A percentile compares a stretch with the other conserved stretches of the same genome.
These are phyloP conservation scores for Lampris megalopsis DNA, from an alignment of 2,113 vertebrate genomes.

Conservation along the genomic window DNA sequence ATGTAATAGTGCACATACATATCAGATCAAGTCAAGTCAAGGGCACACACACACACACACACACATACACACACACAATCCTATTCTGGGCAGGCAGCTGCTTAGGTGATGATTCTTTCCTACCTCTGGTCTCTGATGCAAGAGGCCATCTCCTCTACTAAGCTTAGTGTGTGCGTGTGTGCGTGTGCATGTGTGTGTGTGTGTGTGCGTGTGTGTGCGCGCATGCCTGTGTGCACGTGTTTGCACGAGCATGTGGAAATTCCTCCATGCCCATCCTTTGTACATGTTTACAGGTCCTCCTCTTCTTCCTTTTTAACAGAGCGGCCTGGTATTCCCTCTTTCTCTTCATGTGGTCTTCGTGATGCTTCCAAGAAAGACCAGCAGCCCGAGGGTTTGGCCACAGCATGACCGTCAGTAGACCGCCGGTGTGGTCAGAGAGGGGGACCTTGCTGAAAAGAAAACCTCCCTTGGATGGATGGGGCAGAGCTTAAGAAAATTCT, in stretches of 20 bases:
- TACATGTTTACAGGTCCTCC: conserved; percentile 54
- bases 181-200: too few species aligned
- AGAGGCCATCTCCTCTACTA: conserved; percentile 40
- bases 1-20: too few species aligned
- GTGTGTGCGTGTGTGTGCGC: conserved; percentile 10
- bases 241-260: conserved; percentile 4
- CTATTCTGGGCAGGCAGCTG: conserved; percentile 48
- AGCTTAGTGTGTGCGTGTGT: background rate
- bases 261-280: conserved; percentile 24
- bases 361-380: conserved; percentile 74
- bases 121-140: background rate
- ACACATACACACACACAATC: conserved; percentile 7
- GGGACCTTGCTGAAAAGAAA: conserved; percentile 76
- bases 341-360: conserved; percentile 74
- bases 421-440: conserved; percentile 74
- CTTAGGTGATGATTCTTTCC: conserved; percentile 18
- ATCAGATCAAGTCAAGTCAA: background rate
- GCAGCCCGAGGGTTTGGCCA: conserved; percentile 65
- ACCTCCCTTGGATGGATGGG: conserved; percentile 58
- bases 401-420: conserved; percentile 73
- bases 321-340: conserved; percentile 66
- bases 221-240: conserved; percentile 16
- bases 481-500: conserved; percentile 65
- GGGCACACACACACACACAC: background rate
- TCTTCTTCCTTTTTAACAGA: conserved; percentile 60